A percentile compares a stretch with the other conserved stretches of the same genome.
These are phyloP conservation scores for Trogon melanurus DNA, from an alignment of 2,113 vertebrate genomes.

Conservation along the genomic window DNA sequence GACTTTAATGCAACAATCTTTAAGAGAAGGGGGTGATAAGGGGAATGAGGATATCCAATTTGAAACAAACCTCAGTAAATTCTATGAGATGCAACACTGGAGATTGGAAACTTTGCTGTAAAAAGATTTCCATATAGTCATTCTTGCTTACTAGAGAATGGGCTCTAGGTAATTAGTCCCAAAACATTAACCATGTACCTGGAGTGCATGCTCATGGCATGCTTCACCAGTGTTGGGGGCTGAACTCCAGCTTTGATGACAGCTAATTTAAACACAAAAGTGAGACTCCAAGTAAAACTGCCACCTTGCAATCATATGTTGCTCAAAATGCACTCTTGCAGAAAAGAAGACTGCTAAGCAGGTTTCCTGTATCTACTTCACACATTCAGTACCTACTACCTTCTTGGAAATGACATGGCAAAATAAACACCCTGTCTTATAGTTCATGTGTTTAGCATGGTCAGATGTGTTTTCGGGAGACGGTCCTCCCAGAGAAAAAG, in stretches of 20 bases:
- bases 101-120: background rate
- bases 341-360: background rate
- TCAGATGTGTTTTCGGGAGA: background rate
- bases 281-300: background rate
- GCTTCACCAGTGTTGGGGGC: background rate
- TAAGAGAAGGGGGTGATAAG: background rate
- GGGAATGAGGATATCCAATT: background rate
- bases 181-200: background rate
- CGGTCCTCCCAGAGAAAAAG: background rate
- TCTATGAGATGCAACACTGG: background rate
- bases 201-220: background rate
- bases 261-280: slow-evolving; percentile 26
- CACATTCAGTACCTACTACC: background rate
- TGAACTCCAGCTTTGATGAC: background rate
- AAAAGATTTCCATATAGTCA: background rate
- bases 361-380: background rate
- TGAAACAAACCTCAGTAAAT: background rate
- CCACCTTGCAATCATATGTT: background rate
- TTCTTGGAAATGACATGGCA: slow-evolving; percentile 2
- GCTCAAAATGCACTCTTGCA: background rate
- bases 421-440: background rate
- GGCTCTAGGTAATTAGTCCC: background rate
- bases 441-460: background rate
- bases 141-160: background rate
- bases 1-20: background rate